Base-by-base conservation (phyloP, 2,113 vertebrate species). In the western clawed frog (Xenopus tropicalis) region DNA sequence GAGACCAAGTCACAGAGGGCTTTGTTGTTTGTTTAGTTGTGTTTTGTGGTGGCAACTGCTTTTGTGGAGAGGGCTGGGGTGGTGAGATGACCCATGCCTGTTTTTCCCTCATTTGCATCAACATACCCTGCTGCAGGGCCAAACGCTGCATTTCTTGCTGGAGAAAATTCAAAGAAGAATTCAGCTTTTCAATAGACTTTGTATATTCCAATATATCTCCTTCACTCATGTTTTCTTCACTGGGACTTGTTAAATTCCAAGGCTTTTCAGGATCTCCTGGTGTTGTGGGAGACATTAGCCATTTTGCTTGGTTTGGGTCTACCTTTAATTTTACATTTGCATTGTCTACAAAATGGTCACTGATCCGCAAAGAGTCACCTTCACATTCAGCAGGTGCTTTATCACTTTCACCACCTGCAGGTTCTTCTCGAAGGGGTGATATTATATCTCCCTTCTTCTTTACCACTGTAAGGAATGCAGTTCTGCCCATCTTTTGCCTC, bases 101-200 rank as follows among this genome's bases (percentile, higher is more conserved):
- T 21, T 98, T 92, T 80, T 96, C 97, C 64, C 97, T 89, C 97
- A 98, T 98, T 79, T 96, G 94, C 95, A 99, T 97, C 78, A 99
- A 89, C 80, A 97, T 91, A 69, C 98, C 97, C 84, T 99, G 97
- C 82, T 99, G 97, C 80, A 97, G 93, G 48, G 97, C 93, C 0
- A 99, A 78, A 29, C 97, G 91, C 57, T 98, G 96, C 97, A 99
- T 99, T 88, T 99, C 97, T 21, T 92, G 90, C 78, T 99, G 97
- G 23, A 99, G 88, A 68, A 96, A 94, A 77, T 93, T 93, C 57
- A 99, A 70, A 4, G 97, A 98, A 68, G 91, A 86, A 71, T 98
- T 99, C 14, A 98, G 85, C 65, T 98, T 99, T 68, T 98, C 95
- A 52, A 99, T 99, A 23, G 96, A 98, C 61, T 90, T 93, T 0